Evolutionary conservation across 1,140 invertebrate species (phyloP).

Genomic region (Parasteatoda tepidariorum): DNA sequence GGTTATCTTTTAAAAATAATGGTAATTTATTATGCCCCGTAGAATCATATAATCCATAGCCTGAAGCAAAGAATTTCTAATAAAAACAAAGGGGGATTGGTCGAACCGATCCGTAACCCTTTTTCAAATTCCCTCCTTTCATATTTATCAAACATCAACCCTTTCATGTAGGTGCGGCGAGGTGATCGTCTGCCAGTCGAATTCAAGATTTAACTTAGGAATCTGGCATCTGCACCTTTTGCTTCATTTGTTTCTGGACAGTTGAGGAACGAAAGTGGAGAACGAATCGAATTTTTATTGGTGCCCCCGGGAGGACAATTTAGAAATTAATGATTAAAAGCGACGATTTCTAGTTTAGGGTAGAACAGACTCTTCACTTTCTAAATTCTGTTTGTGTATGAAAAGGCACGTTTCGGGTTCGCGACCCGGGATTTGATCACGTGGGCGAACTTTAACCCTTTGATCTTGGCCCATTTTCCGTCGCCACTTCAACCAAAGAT

Average conservation of each 20-base stretch:
- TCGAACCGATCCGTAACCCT: neutral
- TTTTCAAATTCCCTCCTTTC: neutral
- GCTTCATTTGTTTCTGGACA: neutral
- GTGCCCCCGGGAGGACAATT: neutral
- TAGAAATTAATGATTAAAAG: neutral
- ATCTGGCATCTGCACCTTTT: neutral
- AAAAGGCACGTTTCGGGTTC: neutral
- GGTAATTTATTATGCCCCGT: neutral
- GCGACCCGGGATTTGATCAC: neutral
- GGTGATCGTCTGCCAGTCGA: neutral
- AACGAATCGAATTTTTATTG: slow-evolving; percentile 2
- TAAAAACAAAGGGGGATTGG: neutral
- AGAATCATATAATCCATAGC: neutral
- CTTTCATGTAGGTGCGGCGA: slow-evolving; percentile 4
- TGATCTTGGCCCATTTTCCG: slow-evolving; percentile 8
- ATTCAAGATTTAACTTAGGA: neutral
- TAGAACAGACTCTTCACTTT: neutral
- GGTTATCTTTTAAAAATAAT: too few species aligned
- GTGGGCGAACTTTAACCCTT: slow-evolving; percentile 17
- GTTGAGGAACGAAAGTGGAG: neutral
- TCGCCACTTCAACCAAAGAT: neutral
- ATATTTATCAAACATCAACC: neutral
- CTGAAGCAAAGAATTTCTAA: neutral
- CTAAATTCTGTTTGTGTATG: neutral
- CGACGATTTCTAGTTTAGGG: neutral